phyloP scores from a whole-genome alignment of 2,797 vertebrate species.

The Chiroxiphia lanceolata region DNA sequence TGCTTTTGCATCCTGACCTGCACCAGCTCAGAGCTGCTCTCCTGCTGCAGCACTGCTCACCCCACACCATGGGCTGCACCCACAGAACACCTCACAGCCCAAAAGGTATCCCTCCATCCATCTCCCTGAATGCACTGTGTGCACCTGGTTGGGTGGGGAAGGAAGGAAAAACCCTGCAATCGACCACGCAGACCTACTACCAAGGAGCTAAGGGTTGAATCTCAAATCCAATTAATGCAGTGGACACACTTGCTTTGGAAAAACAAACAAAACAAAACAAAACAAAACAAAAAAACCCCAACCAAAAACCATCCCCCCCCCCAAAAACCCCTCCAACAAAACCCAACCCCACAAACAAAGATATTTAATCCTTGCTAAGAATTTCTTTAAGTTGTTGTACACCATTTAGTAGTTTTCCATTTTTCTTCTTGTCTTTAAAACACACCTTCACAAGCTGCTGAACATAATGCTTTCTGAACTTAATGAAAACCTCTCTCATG shows the following conservation, averaged over 20 bases:
- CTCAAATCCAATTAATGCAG: neutral
- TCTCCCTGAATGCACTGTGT: rapidly evolving
- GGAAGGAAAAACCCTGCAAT: too few species aligned
- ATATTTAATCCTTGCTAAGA: neutral
- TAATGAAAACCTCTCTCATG: constrained; percentile 77
- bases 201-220: neutral
- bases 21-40: neutral
- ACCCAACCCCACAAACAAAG: neutral
- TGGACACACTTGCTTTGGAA: neutral
- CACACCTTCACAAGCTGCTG: constrained; percentile 74
- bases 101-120: neutral
- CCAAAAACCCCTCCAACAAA: neutral
- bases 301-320: too few species aligned
- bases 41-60: neutral
- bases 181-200: neutral
- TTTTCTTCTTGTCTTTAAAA: constrained; percentile 68
- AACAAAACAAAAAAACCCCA: too few species aligned
- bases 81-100: neutral
- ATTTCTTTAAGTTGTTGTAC: constrained; percentile 46
- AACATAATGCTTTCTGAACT: constrained; percentile 83
- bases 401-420: constrained; percentile 77
- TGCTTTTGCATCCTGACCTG: neutral
- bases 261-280: neutral
- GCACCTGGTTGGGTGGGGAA: neutral
- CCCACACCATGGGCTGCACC: neutral